A percentile compares a stretch with the other conserved stretches of the same genome.
phyloP scores from a whole-genome alignment of 2,113 vertebrate species.

The Romanogobio albipinnatus region DNA sequence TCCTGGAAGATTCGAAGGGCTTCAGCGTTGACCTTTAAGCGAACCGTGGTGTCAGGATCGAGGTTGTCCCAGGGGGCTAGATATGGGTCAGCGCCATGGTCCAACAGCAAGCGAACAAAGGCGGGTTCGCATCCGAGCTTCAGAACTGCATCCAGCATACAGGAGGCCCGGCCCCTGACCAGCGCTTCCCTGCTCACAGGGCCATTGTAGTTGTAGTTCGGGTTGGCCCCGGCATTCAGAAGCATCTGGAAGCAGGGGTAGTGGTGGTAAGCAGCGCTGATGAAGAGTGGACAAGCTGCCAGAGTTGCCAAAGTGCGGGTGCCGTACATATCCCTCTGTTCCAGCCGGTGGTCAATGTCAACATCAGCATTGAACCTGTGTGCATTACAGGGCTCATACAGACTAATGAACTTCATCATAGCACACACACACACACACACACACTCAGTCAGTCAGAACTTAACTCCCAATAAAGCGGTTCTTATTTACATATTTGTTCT shows the following conservation, averaged over 20 bases:
- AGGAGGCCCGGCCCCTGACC: constrained; percentile 83
- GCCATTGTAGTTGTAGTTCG: constrained; percentile 90
- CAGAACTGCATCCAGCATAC: constrained; percentile 89
- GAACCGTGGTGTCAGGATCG: constrained; percentile 72
- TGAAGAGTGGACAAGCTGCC: constrained; percentile 92
- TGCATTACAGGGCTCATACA: not conserved
- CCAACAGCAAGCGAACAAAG: constrained; percentile 85
- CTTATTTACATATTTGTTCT: too few relatives aligned
- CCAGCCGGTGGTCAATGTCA: constrained; percentile 86
- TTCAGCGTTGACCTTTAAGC: constrained; percentile 84
- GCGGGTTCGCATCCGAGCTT: constrained; percentile 85
- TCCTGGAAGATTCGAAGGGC: constrained; percentile 83
- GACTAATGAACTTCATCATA: not conserved
- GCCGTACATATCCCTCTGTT: constrained; percentile 73
- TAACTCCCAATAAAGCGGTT: too few relatives aligned
- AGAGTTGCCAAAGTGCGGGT: constrained; percentile 86
- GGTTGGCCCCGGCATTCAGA: constrained; percentile 89
- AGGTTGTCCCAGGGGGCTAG: constrained; percentile 82
- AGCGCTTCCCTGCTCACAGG: constrained; percentile 83
- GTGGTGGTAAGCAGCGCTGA: constrained; percentile 93
- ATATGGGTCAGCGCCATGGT: constrained; percentile 86
- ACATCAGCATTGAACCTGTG: constrained; percentile 88
- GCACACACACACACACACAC: too few relatives aligned
- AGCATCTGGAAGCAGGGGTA: constrained; percentile 88
- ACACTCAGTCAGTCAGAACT: too few relatives aligned